phyloP scores from a whole-genome alignment of 2,113 vertebrate genomes.

The Camelus bactrianus region DNA sequence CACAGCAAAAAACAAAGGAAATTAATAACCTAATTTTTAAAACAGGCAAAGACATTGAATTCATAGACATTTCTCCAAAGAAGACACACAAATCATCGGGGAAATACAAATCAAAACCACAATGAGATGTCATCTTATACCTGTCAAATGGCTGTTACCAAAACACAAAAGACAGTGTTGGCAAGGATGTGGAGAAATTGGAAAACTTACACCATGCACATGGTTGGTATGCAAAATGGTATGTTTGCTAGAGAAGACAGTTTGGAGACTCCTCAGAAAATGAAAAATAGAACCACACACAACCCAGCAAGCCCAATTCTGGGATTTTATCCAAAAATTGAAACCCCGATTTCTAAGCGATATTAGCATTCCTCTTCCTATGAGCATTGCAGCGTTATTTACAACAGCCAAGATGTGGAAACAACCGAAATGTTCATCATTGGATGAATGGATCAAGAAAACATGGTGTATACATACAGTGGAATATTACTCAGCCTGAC shows the following conservation, averaged over 20 bases:
- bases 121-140: not conserved
- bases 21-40: not conserved
- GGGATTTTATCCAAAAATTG: not conserved
- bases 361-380: too few species aligned
- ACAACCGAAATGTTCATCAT: fast-evolving
- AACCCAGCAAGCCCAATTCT: too few species aligned
- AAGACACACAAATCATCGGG: not conserved
- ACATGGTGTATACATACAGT: not conserved
- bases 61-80: not conserved
- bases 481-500: not conserved
- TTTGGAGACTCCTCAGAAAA: not conserved
- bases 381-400: not conserved
- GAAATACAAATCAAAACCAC: not conserved
- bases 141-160: not conserved
- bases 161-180: not conserved
- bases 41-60: not conserved
- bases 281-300: not conserved
- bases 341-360: not conserved
- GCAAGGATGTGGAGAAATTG: too few species aligned
- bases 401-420: not conserved
- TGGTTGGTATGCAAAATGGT: not conserved
- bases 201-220: not conserved
- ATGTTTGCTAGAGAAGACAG: not conserved
- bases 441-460: not conserved
- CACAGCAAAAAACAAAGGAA: not conserved